Evolutionary conservation across 2,113 vertebrate species (phyloP).

Genomic region (Cyanoderma ruficeps): DNA sequence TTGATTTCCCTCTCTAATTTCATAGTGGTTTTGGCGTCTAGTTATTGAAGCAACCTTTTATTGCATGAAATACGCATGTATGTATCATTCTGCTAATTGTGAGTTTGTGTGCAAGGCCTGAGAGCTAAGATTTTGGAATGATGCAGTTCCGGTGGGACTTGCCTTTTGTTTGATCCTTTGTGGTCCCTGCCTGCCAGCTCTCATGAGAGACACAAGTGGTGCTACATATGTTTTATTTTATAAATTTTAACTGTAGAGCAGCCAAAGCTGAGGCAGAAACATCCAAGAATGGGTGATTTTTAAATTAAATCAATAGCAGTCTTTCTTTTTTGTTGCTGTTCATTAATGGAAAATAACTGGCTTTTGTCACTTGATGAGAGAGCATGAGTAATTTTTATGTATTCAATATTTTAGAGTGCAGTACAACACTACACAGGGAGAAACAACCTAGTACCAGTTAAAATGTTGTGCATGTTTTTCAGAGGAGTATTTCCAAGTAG

Average conservation of each 20-base stretch:
- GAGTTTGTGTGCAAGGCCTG: neutral
- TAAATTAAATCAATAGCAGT: neutral
- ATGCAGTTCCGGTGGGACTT: neutral
- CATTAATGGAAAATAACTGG: neutral
- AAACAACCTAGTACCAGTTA: neutral
- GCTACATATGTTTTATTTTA: neutral
- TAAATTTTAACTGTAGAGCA: neutral
- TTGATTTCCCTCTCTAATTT: conserved; percentile 76
- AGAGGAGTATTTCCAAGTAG: neutral
- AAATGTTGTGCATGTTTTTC: neutral
- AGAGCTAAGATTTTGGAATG: neutral
- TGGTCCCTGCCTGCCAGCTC: neutral
- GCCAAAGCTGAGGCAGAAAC: neutral
- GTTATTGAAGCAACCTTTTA: conserved; percentile 45
- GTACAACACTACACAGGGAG: neutral
- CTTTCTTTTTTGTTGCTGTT: neutral
- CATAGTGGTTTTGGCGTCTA: conserved; percentile 60
- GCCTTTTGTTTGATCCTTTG: neutral
- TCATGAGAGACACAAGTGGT: neutral
- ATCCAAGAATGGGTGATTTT: neutral
- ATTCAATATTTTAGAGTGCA: neutral
- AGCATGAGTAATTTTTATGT: neutral
- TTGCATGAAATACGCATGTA: conserved; percentile 30
- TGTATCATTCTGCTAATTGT: neutral
- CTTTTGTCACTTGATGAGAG: neutral